phyloP scores from a whole-genome alignment of 1,140 invertebrate genomes.

The Lepidurus arcticus region DNA sequence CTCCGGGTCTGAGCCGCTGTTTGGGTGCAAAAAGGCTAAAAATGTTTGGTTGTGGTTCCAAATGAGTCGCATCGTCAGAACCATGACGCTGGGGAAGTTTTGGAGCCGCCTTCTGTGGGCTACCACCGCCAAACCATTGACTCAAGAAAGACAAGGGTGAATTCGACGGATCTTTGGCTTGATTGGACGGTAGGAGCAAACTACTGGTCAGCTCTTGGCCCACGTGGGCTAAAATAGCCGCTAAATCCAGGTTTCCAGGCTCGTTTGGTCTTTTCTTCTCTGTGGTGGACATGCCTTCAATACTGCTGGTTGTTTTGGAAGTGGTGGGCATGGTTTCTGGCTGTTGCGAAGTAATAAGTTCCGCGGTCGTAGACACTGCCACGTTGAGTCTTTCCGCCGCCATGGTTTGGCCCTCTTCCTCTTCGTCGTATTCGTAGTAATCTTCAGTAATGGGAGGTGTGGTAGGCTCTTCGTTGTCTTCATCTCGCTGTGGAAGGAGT shows the following conservation, averaged over 20 bases:
- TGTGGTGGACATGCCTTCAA: neutral
- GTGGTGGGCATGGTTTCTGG: neutral
- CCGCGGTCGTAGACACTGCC: neutral
- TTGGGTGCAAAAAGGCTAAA: neutral
- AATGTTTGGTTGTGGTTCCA: neutral
- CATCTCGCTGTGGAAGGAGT: neutral
- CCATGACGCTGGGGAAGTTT: neutral
- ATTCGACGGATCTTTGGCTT: neutral
- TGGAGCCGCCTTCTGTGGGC: neutral
- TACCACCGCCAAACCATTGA: neutral
- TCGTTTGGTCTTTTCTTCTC: constrained; percentile 8
- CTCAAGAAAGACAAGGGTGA: neutral
- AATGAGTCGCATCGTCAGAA: neutral
- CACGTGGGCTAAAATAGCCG: neutral
- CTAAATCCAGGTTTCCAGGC: neutral
- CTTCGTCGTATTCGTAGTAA: neutral
- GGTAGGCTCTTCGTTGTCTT: neutral
- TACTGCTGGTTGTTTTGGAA: neutral
- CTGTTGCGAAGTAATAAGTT: neutral
- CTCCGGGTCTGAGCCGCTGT: neutral
- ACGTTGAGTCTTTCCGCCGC: neutral
- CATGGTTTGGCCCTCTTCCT: neutral
- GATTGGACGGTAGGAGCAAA: neutral
- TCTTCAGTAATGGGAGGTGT: neutral
- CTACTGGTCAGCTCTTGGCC: neutral